Evolutionary conservation across 2,113 vertebrate genomes (phyloP), one percentile per base, ranked within the genome.

Genomic region (Rallus limicola): DNA sequence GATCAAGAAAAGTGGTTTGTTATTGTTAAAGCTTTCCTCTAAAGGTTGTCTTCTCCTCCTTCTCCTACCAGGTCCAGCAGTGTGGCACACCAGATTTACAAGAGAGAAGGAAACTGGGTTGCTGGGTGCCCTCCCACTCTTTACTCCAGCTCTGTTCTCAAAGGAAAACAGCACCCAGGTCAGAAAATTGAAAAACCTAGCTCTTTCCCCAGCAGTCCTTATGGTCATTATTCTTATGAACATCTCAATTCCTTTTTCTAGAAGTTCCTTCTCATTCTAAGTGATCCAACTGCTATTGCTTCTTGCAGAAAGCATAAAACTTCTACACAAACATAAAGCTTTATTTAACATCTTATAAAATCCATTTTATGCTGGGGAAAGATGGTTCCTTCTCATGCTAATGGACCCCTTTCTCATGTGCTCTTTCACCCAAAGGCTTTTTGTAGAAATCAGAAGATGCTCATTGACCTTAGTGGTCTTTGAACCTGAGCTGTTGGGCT

Each of bases 241-340:
- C 15, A 28, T 25, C 13, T 60, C 33, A 8, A 46, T 56, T 80
- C 21, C 19, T 52, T 10, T 79, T 70, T 52, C 16, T 31, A 75
- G 33, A 65, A 55, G 4, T 34, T 79, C 9, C 2, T 72, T 77
- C 62, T 50, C 58, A n/a, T 60, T 77, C 5, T 11, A 33, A 19
- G 6, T 31, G 5, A 62, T 62, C 5, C 33, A 64, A 31, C 6
- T 1, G 6, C 46, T 11, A 36, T 0, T 23, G 2, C 10, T 78
- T 81, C 62, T 87, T 81, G 23, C 17, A 88, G 44, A 64, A 65
- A 65, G 40, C 6, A 29, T 9, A 50, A 38, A 77, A 10, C 6
- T 77, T 64, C 40, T 44, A 67, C 5, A 52, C 26, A 71, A 93
- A 70, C 6, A 6, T 12, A 40, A 78, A 65, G 0, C 21, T 68